These are phyloP conservation scores for Deladenus siricidicola DNA, from an alignment of 2,888 invertebrate genomes.

Conservation along the genomic window DNA sequence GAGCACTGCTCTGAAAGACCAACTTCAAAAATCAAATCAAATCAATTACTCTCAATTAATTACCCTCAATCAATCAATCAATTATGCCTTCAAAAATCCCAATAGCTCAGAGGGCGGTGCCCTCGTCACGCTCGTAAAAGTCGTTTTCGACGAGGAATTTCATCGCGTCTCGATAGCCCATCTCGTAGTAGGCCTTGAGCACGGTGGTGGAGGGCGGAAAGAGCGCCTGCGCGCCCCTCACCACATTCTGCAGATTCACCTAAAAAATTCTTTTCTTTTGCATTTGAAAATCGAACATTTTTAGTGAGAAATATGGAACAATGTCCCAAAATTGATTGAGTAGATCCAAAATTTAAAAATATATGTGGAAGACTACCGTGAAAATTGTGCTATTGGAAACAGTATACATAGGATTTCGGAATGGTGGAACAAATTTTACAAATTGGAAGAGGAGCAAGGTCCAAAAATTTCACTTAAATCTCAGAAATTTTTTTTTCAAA, in stretches of 20 bases:
- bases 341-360: too few species aligned
- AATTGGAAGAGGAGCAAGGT: background rate
- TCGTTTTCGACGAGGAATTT: constrained; percentile 48
- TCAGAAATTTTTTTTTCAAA: too few species aligned
- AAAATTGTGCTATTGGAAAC: too few species aligned
- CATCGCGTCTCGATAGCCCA: constrained; percentile 54
- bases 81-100: too few species aligned
- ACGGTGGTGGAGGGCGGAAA: constrained; percentile 53
- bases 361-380: too few species aligned
- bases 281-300: too few species aligned
- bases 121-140: constrained; percentile 29
- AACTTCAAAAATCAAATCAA: background rate
- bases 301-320: too few species aligned
- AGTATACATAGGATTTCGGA: too few species aligned
- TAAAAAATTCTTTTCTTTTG: constrained; percentile 29
- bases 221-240: constrained; percentile 53
- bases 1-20: background rate
- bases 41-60: background rate
- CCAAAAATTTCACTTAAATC: too few species aligned
- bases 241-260: constrained; percentile 53
- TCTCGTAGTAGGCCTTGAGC: constrained; percentile 52
- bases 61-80: background rate
- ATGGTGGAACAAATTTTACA: background rate
- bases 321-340: too few species aligned
- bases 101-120: constrained; percentile 22